A percentile compares a stretch with the other conserved stretches of the same genome.
phyloP scores from a whole-genome alignment of 2,113 vertebrate genomes.

The Myrmecophaga tridactyla region DNA sequence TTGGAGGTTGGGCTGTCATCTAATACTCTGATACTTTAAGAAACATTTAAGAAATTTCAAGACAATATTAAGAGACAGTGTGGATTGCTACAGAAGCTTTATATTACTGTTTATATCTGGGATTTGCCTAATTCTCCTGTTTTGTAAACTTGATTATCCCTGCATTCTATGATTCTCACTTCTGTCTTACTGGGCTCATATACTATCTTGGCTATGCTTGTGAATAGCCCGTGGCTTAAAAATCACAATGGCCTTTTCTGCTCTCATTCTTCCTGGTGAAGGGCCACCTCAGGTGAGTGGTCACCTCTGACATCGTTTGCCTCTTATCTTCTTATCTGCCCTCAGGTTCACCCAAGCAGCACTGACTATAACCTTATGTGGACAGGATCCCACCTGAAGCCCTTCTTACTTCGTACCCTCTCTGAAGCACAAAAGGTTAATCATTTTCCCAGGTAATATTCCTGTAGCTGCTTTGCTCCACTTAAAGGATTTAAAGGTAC shows the following conservation, averaged over 20 bases:
- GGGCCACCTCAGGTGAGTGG: neutral
- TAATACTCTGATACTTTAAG: neutral
- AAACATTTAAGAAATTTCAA: neutral
- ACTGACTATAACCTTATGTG: conserved; percentile 98
- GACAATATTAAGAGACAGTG: neutral
- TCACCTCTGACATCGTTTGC: neutral
- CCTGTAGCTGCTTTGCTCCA: neutral
- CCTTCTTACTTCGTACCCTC: conserved; percentile 91
- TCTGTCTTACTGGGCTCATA: neutral
- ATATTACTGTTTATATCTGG: neutral
- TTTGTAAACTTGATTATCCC: neutral
- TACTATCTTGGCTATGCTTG: neutral
- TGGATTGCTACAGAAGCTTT: neutral
- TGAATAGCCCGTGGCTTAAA: neutral
- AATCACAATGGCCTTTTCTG: neutral
- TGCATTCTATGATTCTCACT: neutral
- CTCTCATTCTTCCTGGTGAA: neutral
- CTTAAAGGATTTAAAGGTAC: conserved; percentile 19
- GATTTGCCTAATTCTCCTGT: neutral
- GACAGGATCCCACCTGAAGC: conserved; percentile 97
- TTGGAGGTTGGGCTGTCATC: neutral
- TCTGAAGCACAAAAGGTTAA: conserved; percentile 98
- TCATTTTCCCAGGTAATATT: conserved; percentile 94
- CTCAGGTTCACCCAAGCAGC: conserved; percentile 93
- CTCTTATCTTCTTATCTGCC: conserved; percentile 50